Evolutionary conservation across 2,888 invertebrate species (phyloP).

Genomic region (Catotricha subobsoleta): DNA sequence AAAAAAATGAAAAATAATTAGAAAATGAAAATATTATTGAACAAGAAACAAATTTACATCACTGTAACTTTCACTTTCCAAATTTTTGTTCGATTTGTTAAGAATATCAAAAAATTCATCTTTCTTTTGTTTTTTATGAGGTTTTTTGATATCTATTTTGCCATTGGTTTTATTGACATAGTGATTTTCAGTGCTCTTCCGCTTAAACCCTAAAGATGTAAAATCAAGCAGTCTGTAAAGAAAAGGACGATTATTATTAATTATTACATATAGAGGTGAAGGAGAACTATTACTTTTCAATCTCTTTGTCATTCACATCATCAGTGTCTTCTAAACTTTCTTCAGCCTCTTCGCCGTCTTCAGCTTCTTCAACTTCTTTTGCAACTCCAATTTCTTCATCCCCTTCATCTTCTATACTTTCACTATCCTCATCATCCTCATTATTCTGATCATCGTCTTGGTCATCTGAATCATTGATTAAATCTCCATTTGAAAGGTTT

Average conservation of each 20-base stretch:
- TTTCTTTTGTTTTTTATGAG: neutral
- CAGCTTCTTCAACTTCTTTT: neutral
- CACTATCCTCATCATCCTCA: neutral
- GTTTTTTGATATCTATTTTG: neutral
- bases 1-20: too few relatives aligned
- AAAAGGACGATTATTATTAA: neutral
- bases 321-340: neutral
- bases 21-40: too few relatives aligned
- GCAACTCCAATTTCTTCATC: neutral
- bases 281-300: neutral
- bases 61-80: neutral
- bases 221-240: slow-evolving; percentile 1
- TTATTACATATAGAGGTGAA: neutral
- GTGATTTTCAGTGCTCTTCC: neutral
- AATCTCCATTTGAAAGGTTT: too few relatives aligned
- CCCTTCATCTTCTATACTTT: neutral
- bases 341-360: neutral
- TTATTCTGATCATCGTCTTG: neutral
- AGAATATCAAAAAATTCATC: neutral
- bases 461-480: too few relatives aligned
- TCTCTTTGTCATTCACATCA: neutral
- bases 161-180: neutral
- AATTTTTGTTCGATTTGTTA: neutral
- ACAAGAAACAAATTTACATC: too few relatives aligned
- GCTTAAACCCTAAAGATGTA: neutral